phyloP scores from a whole-genome alignment of 2,797 vertebrate genomes.

The Acanthurus tractus region DNA sequence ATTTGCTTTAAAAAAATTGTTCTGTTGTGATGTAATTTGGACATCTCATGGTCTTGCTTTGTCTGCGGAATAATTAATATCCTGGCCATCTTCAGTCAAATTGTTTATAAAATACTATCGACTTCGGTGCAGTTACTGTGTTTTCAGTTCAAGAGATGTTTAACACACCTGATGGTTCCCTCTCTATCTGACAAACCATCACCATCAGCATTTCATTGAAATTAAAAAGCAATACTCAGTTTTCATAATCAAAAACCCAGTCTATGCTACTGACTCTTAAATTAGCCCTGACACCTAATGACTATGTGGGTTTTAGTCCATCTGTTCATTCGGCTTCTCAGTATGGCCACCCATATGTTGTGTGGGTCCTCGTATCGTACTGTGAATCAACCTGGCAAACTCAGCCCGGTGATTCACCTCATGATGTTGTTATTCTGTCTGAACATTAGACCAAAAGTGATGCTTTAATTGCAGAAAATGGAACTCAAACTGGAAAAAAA shows the following conservation, averaged over 20 bases:
- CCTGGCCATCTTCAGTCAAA: conserved; percentile 5
- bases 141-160: no score
- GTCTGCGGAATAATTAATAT: conserved; percentile 16
- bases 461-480: background rate
- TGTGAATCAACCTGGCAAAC: conserved; percentile 59
- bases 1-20: conserved; percentile 44
- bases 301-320: conserved; percentile 56
- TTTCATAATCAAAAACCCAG: conserved; percentile 27
- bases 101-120: background rate
- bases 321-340: conserved; percentile 69
- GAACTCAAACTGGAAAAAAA: background rate
- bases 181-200: background rate
- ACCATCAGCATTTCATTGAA: background rate
- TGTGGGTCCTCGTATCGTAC: conserved; percentile 32
- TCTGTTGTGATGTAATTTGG: conserved; percentile 3
- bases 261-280: conserved; percentile 34
- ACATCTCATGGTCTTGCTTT: background rate
- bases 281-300: conserved; percentile 51
- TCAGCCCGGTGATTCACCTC: conserved; percentile 26
- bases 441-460: conserved; percentile 10
- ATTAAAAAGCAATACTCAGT: conserved; percentile 30
- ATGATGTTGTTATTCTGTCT: conserved; percentile 32
- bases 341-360: conserved; percentile 63
- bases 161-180: background rate
- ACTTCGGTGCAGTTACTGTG: background rate